These are phyloP conservation scores for Crocodylus rhombifer DNA, from an alignment of 2,797 vertebrate genomes.

Conservation along the genomic window DNA sequence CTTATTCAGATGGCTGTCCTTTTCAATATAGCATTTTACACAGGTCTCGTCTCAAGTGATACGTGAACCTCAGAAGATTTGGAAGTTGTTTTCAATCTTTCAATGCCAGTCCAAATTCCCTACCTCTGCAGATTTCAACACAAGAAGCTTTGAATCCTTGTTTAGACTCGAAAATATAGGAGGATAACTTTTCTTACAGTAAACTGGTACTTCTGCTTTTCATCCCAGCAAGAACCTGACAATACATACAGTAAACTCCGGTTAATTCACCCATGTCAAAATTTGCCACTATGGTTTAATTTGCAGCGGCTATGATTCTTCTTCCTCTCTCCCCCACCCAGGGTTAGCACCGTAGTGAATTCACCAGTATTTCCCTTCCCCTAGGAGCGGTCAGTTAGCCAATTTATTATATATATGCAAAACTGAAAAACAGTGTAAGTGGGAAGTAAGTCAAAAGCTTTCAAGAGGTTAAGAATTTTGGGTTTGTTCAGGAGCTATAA, in stretches of 20 bases:
- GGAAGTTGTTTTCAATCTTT: background rate
- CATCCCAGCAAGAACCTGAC: rapidly evolving
- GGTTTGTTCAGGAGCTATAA: background rate
- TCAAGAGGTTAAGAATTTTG: background rate
- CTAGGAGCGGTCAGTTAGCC: too few relatives aligned
- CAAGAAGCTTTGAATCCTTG: background rate
- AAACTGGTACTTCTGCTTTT: background rate
- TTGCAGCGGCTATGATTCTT: too few relatives aligned
- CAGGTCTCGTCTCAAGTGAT: background rate
- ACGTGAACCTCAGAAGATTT: background rate
- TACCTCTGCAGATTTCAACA: background rate
- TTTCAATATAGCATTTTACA: background rate
- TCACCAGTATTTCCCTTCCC: too few relatives aligned
- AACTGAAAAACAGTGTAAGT: background rate
- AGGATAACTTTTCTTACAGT: background rate
- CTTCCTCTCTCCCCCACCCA: too few relatives aligned
- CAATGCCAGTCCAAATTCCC: background rate
- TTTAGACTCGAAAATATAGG: background rate
- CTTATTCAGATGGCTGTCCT: background rate
- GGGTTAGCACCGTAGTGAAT: too few relatives aligned
- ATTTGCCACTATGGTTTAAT: too few relatives aligned
- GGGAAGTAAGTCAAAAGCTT: background rate
- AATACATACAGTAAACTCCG: background rate
- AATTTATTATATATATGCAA: too few relatives aligned
- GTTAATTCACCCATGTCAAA: too few relatives aligned